phyloP scores from a whole-genome alignment of 2,113 vertebrate species.

The Dendropsophus ebraccatus region DNA sequence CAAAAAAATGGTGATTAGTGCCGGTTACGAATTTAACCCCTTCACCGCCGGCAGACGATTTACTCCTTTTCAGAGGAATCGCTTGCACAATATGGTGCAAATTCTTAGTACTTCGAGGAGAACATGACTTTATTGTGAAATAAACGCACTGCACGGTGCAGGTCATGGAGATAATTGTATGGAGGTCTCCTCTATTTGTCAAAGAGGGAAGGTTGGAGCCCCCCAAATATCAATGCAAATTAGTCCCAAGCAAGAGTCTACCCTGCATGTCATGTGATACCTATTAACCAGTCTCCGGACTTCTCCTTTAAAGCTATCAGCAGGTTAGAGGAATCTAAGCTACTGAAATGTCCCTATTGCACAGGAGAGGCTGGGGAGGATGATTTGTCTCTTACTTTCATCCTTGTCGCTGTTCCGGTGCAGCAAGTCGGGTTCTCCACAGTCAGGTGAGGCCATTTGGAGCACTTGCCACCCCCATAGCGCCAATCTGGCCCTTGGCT shows the following conservation, averaged over 20 bases:
- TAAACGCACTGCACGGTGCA: background rate
- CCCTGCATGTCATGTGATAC: background rate
- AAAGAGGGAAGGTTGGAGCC: background rate
- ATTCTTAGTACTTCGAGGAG: background rate
- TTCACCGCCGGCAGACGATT: background rate
- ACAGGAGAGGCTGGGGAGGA: no score
- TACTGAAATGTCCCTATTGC: no score
- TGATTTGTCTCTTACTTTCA: no score
- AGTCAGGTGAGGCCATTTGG: no score
- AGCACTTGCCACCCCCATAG: no score
- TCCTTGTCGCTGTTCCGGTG: no score
- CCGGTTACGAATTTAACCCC: conserved; percentile 20
- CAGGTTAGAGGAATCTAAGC: no score
- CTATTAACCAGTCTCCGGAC: background rate
- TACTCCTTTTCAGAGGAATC: background rate
- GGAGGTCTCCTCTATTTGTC: background rate
- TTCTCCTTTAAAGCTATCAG: no score
- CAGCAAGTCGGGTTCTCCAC: no score
- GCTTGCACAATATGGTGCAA: background rate
- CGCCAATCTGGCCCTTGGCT: no score
- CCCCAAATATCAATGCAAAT: background rate
- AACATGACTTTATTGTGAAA: background rate
- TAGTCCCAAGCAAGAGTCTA: background rate
- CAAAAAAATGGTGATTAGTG: conserved; percentile 38
- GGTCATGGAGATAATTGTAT: background rate